phyloP scores from a whole-genome alignment of 2,113 vertebrate genomes.

The Stegastes partitus region DNA sequence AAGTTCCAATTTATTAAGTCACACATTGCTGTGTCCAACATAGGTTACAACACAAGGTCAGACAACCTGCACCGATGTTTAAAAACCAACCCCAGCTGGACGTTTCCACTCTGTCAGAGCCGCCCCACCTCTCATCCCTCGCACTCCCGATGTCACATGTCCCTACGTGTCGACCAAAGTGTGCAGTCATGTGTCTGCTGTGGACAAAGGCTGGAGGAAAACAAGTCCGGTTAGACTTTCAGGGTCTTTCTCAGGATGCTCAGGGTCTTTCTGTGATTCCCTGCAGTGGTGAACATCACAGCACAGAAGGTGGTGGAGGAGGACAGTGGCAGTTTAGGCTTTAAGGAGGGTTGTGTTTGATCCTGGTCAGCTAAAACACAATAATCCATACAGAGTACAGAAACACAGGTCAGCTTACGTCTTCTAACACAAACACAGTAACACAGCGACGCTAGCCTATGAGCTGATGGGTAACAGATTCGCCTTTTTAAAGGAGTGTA shows the following conservation, averaged over 20 bases:
- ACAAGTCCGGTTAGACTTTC: not conserved
- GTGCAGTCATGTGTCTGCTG: not conserved
- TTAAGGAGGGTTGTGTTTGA: constrained; percentile 24
- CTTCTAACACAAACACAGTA: constrained; percentile 33
- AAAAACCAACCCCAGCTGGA: constrained; percentile 1
- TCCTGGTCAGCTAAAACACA: constrained; percentile 28
- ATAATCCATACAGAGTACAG: not conserved
- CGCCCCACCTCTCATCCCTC: not conserved
- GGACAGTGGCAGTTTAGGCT: not conserved
- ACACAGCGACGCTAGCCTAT: constrained; percentile 31
- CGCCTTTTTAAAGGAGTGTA: constrained; percentile 21
- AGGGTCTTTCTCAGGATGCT: too few species aligned
- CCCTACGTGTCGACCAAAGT: not conserved
- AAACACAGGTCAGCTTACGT: constrained; percentile 8
- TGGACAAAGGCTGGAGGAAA: not conserved
- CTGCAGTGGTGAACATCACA: not conserved
- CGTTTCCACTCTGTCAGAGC: not conserved
- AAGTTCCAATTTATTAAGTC: constrained; percentile 66
- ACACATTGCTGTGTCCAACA: constrained; percentile 22
- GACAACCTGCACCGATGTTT: constrained; percentile 6
- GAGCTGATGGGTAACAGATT: not conserved
- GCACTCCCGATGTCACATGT: not conserved
- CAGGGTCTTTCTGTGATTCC: too few species aligned
- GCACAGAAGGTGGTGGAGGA: not conserved
- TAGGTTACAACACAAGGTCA: constrained; percentile 36